A percentile compares a stretch with the other conserved stretches of the same genome.
phyloP scores from a whole-genome alignment of 2,113 vertebrate species.

The rabbit (Oryctolagus cuniculus) region DNA sequence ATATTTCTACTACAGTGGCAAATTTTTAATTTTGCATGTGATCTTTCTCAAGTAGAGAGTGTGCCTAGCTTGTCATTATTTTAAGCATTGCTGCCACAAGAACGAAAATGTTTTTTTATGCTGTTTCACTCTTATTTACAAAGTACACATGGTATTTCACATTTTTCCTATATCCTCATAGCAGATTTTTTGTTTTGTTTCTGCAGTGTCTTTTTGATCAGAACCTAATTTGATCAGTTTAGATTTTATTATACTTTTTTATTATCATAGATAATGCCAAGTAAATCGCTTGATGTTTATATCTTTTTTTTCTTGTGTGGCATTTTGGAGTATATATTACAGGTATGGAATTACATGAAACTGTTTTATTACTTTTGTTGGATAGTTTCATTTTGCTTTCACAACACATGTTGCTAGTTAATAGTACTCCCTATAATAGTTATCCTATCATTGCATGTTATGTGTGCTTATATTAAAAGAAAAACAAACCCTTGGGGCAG shows the following conservation, averaged over 20 bases:
- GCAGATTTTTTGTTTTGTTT: background rate
- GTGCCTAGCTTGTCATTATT: constrained; percentile 35
- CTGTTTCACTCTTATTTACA: constrained; percentile 39
- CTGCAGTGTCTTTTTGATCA: background rate
- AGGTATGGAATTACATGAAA: background rate
- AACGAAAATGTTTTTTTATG: constrained; percentile 64
- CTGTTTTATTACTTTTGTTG: background rate
- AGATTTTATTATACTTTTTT: background rate
- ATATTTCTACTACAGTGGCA: constrained; percentile 42
- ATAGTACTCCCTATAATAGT: background rate
- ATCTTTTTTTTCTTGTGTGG: background rate
- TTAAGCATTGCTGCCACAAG: constrained; percentile 51
- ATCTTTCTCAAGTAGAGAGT: constrained; percentile 15
- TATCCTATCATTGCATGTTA: background rate
- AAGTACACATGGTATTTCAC: background rate
- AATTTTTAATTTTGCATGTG: constrained; percentile 60
- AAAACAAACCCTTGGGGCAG: too few relatives aligned
- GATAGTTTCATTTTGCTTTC: constrained; percentile 50
- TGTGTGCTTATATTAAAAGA: background rate
- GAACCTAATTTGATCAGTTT: background rate
- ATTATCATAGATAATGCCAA: background rate
- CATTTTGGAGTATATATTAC: background rate
- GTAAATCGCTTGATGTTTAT: background rate
- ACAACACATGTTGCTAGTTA: constrained; percentile 44
- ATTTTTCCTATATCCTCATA: background rate